phyloP scores from a whole-genome alignment of 2,113 vertebrate genomes.

The Nerophis lumbriciformis region DNA sequence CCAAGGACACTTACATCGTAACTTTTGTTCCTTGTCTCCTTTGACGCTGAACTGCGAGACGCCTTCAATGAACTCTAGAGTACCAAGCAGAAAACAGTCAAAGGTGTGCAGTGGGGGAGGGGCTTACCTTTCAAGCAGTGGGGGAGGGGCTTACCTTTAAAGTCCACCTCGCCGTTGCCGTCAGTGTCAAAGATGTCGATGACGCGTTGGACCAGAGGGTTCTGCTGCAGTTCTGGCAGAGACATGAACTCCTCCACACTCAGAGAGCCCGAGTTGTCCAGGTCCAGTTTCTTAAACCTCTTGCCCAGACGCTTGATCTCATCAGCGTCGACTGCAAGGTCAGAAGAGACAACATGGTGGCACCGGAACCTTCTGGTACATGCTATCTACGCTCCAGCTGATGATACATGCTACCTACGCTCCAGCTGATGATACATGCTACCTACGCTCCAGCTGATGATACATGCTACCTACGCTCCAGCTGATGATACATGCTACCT shows the following conservation, averaged over 20 bases:
- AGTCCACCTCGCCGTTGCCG: constrained; percentile 97
- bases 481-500: no score
- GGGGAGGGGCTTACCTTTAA: constrained; percentile 83
- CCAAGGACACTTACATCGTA: constrained; percentile 87
- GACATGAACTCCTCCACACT: constrained; percentile 99
- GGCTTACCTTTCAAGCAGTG: constrained; percentile 28
- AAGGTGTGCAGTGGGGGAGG: constrained; percentile 68
- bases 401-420: no score
- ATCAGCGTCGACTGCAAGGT: constrained; percentile 89
- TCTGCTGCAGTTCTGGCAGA: constrained; percentile 96
- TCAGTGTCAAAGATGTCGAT: constrained; percentile 99
- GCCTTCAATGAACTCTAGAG: constrained; percentile 96
- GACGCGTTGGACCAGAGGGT: constrained; percentile 96
- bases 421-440: no score
- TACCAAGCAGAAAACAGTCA: background rate
- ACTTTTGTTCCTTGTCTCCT: constrained; percentile 97
- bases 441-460: no score
- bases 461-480: no score
- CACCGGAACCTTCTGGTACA: no score
- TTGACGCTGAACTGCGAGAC: constrained; percentile 99
- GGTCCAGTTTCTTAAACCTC: constrained; percentile 98
- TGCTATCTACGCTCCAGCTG: no score
- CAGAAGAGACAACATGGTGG: constrained; percentile 12
- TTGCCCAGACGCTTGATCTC: constrained; percentile 99
- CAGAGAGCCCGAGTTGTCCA: constrained; percentile 98